Evolutionary conservation across 2,888 invertebrate species (phyloP).

Genomic region (Parochlus steinenii): DNA sequence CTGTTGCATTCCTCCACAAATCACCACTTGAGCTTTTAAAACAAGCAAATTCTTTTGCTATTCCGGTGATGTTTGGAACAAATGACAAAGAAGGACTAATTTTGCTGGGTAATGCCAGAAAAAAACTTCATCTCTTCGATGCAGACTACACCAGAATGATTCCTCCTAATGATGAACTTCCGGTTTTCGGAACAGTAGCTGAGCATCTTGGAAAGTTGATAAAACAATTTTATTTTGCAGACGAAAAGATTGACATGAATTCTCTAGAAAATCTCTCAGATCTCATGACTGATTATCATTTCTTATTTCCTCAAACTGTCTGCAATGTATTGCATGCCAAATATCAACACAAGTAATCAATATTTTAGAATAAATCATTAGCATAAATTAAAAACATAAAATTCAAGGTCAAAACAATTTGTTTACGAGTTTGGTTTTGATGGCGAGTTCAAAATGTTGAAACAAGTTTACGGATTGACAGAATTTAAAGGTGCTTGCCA

Average conservation of each 20-base stretch:
- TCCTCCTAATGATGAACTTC: constrained; percentile 21
- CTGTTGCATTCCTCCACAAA: constrained; percentile 19
- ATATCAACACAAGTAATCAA: constrained; percentile 18
- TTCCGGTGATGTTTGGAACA: constrained; percentile 36
- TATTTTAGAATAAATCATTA: no score
- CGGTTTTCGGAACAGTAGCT: constrained; percentile 12
- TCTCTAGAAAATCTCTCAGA: constrained; percentile 30
- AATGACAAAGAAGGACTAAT: constrained; percentile 38
- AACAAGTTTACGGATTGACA: constrained; percentile 29
- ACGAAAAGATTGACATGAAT: constrained; percentile 24
- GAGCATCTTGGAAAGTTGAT: constrained; percentile 18
- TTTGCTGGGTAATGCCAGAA: constrained; percentile 18
- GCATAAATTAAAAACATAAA: no score
- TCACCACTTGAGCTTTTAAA: constrained; percentile 31
- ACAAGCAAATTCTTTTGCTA: constrained; percentile 27
- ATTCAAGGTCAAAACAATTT: not conserved
- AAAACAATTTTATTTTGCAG: constrained; percentile 32
- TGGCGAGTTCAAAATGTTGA: constrained; percentile 36
- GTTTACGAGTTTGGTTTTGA: constrained; percentile 41
- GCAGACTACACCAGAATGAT: constrained; percentile 22
- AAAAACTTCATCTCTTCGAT: constrained; percentile 19
- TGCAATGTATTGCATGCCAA: constrained; percentile 21
- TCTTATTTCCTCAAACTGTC: constrained; percentile 20
- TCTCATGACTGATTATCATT: constrained; percentile 33
- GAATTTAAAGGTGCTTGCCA: constrained; percentile 37